Evolutionary conservation across 1,140 invertebrate genomes (phyloP).

Genomic region (Megalopta genalis): DNA sequence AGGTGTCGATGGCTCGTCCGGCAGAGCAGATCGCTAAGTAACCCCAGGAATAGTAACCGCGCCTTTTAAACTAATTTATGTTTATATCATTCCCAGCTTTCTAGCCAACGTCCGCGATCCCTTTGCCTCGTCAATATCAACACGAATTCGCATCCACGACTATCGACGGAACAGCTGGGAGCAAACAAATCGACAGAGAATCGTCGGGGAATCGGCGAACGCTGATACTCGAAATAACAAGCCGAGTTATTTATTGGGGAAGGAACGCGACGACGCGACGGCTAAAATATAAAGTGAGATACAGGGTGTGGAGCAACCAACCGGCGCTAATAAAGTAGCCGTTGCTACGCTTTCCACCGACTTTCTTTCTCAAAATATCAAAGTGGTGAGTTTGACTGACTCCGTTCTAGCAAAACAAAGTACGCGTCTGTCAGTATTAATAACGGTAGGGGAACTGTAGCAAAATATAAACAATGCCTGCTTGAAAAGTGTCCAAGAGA

Average conservation of each 20-base stretch:
- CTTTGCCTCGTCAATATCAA: neutral
- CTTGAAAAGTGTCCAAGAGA: constrained; percentile 43
- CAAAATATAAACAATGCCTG: constrained; percentile 29
- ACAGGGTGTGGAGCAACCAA: neutral
- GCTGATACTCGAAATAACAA: neutral
- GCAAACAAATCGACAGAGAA: too few species aligned
- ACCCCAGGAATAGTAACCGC: too few species aligned
- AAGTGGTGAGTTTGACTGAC: neutral
- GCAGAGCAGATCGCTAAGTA: too few species aligned
- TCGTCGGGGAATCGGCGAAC: neutral
- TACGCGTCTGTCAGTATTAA: constrained; percentile 1
- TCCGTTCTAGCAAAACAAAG: neutral
- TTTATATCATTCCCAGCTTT: constrained; percentile 1
- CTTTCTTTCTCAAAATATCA: constrained; percentile 29
- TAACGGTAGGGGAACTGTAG: neutral
- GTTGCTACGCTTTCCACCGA: too few species aligned
- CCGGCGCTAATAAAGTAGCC: constrained; percentile 4
- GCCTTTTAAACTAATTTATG: neutral
- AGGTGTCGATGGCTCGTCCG: too few species aligned
- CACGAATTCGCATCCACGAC: neutral
- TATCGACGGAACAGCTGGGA: neutral
- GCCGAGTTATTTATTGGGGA: constrained; percentile 3
- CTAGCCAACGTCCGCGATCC: neutral
- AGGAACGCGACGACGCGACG: neutral
- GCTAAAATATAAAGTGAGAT: neutral